Evolutionary conservation across 2,888 invertebrate genomes (phyloP).

Genomic region (Drosophila robusta): DNA sequence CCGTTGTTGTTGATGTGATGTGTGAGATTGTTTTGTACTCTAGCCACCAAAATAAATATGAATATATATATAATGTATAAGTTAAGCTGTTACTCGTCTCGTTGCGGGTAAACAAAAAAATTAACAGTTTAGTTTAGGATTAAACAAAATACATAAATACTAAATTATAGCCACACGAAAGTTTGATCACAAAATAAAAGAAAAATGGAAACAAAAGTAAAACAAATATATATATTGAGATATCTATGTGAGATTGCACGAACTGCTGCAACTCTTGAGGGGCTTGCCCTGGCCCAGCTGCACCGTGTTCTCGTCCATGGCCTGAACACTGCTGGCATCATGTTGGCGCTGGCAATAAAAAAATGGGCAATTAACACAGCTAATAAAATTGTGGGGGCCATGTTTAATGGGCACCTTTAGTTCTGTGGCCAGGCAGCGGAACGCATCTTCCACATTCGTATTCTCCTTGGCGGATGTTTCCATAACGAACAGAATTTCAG

Average conservation of each 20-base stretch:
- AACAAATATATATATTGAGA: conserved; percentile 3
- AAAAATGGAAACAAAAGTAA: conserved; percentile 32
- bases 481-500: conserved; percentile 93
- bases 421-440: conserved; percentile 93
- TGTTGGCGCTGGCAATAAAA: conserved; percentile 89
- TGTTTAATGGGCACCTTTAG: conserved; percentile 88
- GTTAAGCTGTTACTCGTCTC: conserved; percentile 46
- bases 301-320: conserved; percentile 88
- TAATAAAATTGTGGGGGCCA: neutral
- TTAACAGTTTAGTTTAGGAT: conserved; percentile 49
- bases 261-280: conserved; percentile 88
- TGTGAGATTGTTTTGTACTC: conserved; percentile 76
- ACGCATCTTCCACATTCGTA: conserved; percentile 95
- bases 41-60: conserved; percentile 66
- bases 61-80: conserved; percentile 49
- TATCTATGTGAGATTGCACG: conserved; percentile 85
- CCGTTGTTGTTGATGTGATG: conserved; percentile 51
- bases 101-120: conserved; percentile 47
- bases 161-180: conserved; percentile 75
- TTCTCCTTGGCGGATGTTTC: conserved; percentile 97
- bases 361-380: neutral
- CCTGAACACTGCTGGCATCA: conserved; percentile 88
- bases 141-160: conserved; percentile 53
- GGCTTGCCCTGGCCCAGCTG: conserved; percentile 90
- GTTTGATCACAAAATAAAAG: conserved; percentile 68